Conservation (phyloP, 2,797 vertebrate genomes). For the Poecilia picta region DNA sequence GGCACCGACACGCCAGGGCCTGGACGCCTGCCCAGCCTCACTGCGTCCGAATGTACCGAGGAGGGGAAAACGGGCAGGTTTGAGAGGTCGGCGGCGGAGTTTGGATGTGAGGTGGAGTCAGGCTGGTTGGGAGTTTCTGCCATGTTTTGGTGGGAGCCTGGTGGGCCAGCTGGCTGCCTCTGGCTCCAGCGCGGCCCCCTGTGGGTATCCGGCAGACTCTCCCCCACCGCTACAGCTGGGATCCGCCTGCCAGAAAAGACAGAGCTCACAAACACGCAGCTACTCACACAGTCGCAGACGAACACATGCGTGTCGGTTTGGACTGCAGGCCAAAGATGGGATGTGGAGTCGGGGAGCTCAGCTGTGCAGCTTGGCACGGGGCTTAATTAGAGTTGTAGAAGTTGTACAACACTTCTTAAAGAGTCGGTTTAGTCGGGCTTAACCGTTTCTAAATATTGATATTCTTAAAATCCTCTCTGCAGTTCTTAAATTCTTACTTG, state of each 20-base stretch:
- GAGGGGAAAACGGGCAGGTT: conserved; percentile 12
- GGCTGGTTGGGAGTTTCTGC: conserved; percentile 34
- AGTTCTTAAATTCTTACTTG: not conserved
- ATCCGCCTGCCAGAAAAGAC: conserved; percentile 54
- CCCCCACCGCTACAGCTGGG: conserved; percentile 65
- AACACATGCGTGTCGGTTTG: conserved; percentile 9
- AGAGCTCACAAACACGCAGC: conserved; percentile 23
- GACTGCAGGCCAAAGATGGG: conserved; percentile 18
- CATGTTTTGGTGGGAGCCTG: not conserved
- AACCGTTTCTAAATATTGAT: not conserved
- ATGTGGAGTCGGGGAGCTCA: conserved; percentile 15
- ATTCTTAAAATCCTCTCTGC: not conserved
- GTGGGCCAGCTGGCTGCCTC: conserved; percentile 72
- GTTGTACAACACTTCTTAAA: not conserved
- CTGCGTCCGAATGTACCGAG: conserved; percentile 37
- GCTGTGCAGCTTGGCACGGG: conserved; percentile 2
- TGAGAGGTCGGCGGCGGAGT: conserved; percentile 43
- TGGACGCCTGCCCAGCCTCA: conserved; percentile 49
- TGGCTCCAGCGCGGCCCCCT: conserved; percentile 55
- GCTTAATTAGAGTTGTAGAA: conserved; percentile 2
- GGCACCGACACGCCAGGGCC: conserved; percentile 51
- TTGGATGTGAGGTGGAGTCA: conserved; percentile 34
- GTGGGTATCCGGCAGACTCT: conserved; percentile 58
- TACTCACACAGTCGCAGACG: conserved; percentile 2
- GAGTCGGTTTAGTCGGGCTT: not conserved